Conservation (phyloP, 2,797 vertebrate genomes). For the Momotus momota region DNA sequence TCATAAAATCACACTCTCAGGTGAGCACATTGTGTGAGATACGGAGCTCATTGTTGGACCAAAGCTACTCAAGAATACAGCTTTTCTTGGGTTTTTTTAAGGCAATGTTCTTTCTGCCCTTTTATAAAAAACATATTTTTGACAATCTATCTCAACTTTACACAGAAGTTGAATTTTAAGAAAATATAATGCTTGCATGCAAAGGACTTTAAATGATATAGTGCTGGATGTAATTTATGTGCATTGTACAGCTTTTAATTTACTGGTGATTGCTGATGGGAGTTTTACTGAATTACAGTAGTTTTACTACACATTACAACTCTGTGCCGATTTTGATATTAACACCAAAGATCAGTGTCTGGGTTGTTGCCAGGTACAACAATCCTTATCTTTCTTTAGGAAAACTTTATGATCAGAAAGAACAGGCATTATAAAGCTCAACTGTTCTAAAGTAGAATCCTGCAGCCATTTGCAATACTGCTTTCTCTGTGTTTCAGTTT, state of each 20-base stretch:
- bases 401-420: not conserved
- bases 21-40: conserved; percentile 15
- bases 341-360: not conserved
- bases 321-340: not conserved
- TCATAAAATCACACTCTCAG: conserved; percentile 40
- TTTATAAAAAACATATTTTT: not conserved
- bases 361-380: not conserved
- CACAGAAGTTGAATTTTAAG: not conserved
- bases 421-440: not conserved
- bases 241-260: not conserved
- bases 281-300: conserved; percentile 9
- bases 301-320: not conserved
- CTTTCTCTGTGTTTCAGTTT: not conserved
- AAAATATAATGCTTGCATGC: not conserved
- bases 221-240: not conserved
- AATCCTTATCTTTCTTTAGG: not conserved
- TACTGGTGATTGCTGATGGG: not conserved
- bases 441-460: not conserved
- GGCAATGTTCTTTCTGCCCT: not conserved
- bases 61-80: not conserved
- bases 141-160: not conserved
- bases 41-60: not conserved
- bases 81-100: not conserved
- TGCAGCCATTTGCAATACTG: not conserved
- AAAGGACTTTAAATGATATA: not conserved